These are phyloP conservation scores for Sitta carolinensis DNA, from an alignment of 2,797 vertebrate genomes.

Conservation along the genomic window DNA sequence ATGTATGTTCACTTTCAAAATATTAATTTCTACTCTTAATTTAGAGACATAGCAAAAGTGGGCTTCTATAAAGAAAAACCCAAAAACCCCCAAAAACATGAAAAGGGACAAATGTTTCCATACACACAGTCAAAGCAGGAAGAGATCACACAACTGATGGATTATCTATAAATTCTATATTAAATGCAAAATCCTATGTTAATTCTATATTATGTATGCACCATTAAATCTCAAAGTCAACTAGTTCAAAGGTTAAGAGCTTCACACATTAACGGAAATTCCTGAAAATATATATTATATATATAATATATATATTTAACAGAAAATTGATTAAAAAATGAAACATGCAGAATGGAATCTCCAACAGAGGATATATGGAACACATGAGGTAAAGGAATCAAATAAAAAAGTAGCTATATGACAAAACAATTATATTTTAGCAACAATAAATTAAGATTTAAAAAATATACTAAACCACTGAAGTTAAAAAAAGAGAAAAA, in stretches of 20 bases:
- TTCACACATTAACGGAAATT: not conserved
- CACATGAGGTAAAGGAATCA: not conserved
- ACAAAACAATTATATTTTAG: not conserved
- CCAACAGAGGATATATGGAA: not conserved
- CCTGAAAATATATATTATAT: not conserved
- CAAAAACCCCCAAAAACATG: fast-evolving
- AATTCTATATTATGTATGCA: not conserved
- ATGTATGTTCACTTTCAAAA: not conserved
- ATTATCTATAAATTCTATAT: not conserved
- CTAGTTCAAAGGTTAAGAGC: not conserved
- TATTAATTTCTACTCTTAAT: not conserved
- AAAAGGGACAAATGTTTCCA: not conserved
- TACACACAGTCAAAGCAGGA: not conserved
- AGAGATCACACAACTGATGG: not conserved
- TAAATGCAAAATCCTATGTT: not conserved
- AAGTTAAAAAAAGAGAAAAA: not conserved
- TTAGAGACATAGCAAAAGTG: not conserved
- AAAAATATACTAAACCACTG: not conserved
- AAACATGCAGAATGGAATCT: not conserved
- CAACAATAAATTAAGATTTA: not conserved
- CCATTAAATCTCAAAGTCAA: not conserved
- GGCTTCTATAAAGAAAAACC: not conserved
- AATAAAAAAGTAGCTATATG: not conserved
- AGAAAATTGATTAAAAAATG: not conserved
- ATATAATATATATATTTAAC: not conserved